Evolutionary conservation across 2,888 invertebrate species (phyloP).

Genomic region (Dolomedes plantarius): DNA sequence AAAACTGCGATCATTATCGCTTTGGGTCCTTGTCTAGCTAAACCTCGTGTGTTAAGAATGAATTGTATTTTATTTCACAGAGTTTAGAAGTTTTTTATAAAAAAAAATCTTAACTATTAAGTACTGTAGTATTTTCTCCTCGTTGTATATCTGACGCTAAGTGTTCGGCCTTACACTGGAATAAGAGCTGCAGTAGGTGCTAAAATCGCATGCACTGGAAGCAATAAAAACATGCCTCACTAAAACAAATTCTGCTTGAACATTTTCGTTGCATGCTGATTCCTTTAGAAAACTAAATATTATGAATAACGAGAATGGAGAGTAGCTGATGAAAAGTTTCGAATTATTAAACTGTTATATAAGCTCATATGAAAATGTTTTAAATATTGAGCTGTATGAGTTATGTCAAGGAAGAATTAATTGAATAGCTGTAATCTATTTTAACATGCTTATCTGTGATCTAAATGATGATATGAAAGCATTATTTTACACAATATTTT

Average conservation of each 20-base stretch:
- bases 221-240: constrained; percentile 34
- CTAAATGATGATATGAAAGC: constrained; percentile 2
- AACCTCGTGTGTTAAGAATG: no score
- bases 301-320: not conserved
- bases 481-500: constrained; percentile 8
- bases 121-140: no score
- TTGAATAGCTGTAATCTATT: not conserved
- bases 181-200: constrained; percentile 36
- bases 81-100: no score
- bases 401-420: constrained; percentile 2
- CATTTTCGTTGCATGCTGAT: not conserved
- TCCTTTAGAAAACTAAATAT: not conserved
- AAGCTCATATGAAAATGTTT: no score
- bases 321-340: not conserved
- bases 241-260: not conserved
- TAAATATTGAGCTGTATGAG: no score
- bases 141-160: no score
- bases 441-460: constrained; percentile 11
- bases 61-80: no score
- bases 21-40: no score
- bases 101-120: no score
- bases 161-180: no score
- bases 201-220: constrained; percentile 31
- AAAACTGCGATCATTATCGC: no score
- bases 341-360: not conserved